A percentile compares a stretch with the other conserved stretches of the same genome.
Conservation (phyloP, 2,113 vertebrate species). For the Pionites leucogaster region DNA sequence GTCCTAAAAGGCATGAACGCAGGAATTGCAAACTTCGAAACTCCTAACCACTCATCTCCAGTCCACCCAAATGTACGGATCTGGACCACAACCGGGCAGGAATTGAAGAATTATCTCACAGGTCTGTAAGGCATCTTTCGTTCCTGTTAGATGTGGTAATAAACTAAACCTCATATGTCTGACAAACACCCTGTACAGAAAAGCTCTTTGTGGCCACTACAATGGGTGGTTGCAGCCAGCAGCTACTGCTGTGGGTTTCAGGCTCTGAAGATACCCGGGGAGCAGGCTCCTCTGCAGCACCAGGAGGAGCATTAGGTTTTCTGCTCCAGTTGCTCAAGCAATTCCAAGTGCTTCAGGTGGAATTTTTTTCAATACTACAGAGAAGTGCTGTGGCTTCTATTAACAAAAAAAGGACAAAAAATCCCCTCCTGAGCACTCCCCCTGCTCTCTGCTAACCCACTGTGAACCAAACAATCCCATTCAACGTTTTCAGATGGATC, state of each 20-base stretch:
- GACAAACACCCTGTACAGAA: rapidly evolving
- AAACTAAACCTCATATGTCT: neutral
- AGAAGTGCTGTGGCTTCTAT: neutral
- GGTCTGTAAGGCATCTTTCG: neutral
- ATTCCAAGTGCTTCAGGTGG: neutral
- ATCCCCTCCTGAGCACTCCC: neutral
- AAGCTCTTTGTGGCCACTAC: neutral
- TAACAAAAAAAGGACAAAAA: neutral
- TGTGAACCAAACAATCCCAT: neutral
- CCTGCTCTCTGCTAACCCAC: neutral
- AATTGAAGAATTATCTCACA: neutral
- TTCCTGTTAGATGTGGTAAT: neutral
- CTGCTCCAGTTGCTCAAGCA: neutral
- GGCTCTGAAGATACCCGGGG: neutral
- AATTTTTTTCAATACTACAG: neutral
- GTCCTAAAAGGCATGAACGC: neutral
- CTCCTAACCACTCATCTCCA: neutral
- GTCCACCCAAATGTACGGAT: neutral
- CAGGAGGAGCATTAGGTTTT: neutral
- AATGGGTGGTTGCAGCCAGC: rapidly evolving
- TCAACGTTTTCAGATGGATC: neutral
- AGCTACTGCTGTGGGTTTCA: neutral
- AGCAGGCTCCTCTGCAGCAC: neutral
- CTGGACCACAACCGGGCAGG: neutral
- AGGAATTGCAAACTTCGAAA: neutral